Evolutionary conservation across 2,797 vertebrate species (phyloP), one percentile per base, ranked within the genome.

Genomic region (Nannoperca australis): DNA sequence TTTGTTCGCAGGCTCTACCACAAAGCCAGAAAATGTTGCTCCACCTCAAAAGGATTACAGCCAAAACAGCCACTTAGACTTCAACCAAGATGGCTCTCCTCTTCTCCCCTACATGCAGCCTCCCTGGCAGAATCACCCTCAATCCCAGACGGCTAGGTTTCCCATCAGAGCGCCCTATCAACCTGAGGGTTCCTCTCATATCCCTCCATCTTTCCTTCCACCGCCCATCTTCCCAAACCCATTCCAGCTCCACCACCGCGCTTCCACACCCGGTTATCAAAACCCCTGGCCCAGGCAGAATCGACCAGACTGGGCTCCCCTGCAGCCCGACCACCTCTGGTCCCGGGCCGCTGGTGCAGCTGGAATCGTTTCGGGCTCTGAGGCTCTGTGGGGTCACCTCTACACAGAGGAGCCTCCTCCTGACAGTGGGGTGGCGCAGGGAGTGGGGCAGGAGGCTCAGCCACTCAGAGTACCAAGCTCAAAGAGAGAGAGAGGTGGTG

Each of bases 41-140:
- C 34, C 69, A 32, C 51, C 71, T 68, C 65, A 66, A 17, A 30
- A 58, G 30, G 4, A 56, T 47, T 45, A 65, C 62, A 63, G 18
- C 17, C 64, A 64, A 55, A 82, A 61, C 47, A 59, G 4, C 59
- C 27, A 42, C n/a, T 77, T 53, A 50, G 53, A 79, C 75, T 65
- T 63, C 76, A 65, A 58, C n/a, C 85, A 85, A 76, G 59, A 84
- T 32, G 44, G 13, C 17, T 36, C 54, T 24, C 40, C 70, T 62
- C 30, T 45, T 24, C 50, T 38, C 45, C 54, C 76, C 15, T 47
- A 54, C 36, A 7, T 45, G 12, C 82, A 53, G n/a, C 40, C 87
- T 4, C 81, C 91, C 44, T 90, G 90, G 91, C 79, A 88, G 81
- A 89, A 73, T 45, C 83, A 62, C 10, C 27, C 51, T 73, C 85